Percentiles rank a stretch among this genome's conserved stretches.
Evolutionary conservation across 2,113 vertebrate genomes (phyloP).

Genomic region (Amphiprion percula): DNA sequence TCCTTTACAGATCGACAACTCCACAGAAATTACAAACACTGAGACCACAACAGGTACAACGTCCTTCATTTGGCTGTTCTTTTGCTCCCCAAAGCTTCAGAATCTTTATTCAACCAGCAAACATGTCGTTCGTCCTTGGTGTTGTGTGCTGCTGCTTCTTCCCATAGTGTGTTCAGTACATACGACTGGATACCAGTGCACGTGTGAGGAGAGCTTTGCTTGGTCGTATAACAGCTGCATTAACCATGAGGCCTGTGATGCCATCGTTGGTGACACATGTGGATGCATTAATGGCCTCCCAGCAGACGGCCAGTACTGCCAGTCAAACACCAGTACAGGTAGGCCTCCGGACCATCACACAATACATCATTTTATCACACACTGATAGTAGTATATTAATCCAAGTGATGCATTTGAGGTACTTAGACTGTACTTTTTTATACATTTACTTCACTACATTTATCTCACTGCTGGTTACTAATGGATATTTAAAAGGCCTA

Average conservation of each 20-base stretch:
- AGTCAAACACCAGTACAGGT: conserved; percentile 31
- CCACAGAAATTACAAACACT: conserved; percentile 11
- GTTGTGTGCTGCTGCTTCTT: not conserved
- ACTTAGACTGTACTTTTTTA: too few relatives aligned
- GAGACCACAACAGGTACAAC: conserved; percentile 41
- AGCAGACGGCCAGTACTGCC: conserved; percentile 30
- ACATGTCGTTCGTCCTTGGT: not conserved
- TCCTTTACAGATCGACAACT: not conserved
- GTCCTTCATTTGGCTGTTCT: not conserved
- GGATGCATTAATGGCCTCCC: conserved; percentile 49
- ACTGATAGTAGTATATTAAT: too few relatives aligned
- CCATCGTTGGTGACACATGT: conserved; percentile 30
- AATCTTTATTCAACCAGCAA: too few relatives aligned
- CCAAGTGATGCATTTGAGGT: too few relatives aligned
- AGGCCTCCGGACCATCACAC: not conserved
- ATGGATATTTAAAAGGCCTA: too few relatives aligned
- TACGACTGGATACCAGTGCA: conserved; percentile 26
- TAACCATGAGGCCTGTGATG: conserved; percentile 15
- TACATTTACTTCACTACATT: too few relatives aligned
- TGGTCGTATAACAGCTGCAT: conserved; percentile 51
- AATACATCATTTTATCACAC: too few relatives aligned
- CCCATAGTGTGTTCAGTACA: conserved; percentile 36
- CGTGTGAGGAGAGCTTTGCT: conserved; percentile 34
- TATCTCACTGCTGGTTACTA: too few relatives aligned
- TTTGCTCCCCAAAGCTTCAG: not conserved